phyloP scores from a whole-genome alignment of 2,113 vertebrate genomes.

The Rattus rattus region DNA sequence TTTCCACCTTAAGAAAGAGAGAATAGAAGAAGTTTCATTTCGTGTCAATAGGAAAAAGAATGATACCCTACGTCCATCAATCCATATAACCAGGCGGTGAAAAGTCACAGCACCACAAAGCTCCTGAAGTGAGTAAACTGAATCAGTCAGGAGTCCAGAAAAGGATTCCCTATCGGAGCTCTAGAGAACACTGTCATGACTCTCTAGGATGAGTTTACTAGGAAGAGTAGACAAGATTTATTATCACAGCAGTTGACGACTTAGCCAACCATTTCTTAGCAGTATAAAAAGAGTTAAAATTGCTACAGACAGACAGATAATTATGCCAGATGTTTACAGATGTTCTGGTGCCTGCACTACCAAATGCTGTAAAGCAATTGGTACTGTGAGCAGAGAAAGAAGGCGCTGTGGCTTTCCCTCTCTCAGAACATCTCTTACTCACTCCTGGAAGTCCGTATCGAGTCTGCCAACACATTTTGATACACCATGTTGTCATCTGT shows the following conservation, averaged over 20 bases:
- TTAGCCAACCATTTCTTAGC: not conserved
- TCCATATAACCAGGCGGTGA: constrained; percentile 2
- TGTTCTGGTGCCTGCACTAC: not conserved
- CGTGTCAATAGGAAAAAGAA: not conserved
- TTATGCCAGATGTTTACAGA: not conserved
- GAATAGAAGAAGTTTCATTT: constrained; percentile 26
- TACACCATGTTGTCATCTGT: constrained; percentile 67
- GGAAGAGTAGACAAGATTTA: not conserved
- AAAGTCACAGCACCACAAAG: not conserved
- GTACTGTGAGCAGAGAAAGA: not conserved
- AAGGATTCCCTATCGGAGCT: not conserved
- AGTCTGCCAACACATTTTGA: constrained; percentile 61
- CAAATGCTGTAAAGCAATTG: not conserved
- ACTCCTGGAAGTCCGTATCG: constrained; percentile 48
- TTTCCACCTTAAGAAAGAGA: constrained; percentile 49
- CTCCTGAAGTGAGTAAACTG: constrained; percentile 11
- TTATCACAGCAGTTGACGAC: not conserved
- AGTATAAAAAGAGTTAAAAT: not conserved
- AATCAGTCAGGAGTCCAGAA: not conserved
- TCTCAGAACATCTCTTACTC: constrained; percentile 31
- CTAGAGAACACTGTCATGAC: not conserved
- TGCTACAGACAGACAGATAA: not conserved
- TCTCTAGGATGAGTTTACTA: not conserved
- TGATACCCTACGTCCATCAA: not conserved
- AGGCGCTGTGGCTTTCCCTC: not conserved